Evolutionary conservation across 2,888 invertebrate genomes (phyloP), one percentile per base, ranked within the genome.

Genomic region (Heteropelma amictum): DNA sequence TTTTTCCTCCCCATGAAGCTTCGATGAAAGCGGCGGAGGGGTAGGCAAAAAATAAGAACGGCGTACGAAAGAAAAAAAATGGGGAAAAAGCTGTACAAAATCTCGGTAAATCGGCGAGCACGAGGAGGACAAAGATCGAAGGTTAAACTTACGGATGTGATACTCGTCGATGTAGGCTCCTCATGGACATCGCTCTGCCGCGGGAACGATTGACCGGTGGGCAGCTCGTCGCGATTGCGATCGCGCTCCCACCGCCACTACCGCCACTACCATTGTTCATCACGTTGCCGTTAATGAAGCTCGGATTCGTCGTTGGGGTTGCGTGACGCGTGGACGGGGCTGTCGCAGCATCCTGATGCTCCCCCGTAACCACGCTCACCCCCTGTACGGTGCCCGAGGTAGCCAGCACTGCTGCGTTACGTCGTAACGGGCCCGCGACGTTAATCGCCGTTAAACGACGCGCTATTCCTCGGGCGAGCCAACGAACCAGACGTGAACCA

Each of bases 401-500:
- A 80, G 83, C 82, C 85, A 81, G 82, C 80, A 79, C 84, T 86
- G 83, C 76, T 90, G 90, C 89, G 90, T 91, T 84, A 90, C 90
- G 87, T 89, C 91, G 84, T 90, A 91, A 87, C 67, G 91, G 92
- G 92, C 90, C 92, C 83, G 83, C 83, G 64, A 82, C 83, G 69
- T 91, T 89, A 91, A 90, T 88, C 91, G 91, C 69, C 90, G 85
- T 91, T 90, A 90, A 80, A 90, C 87, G 86, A 80, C 87, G 86
- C 77, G 85, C 86, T 80, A 88, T 82, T 83, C 86, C 84, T 76
- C 87, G 88, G 82, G 87, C 87, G 82, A 88, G 85, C 85, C 86
- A 86, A 91, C 84, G 91, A 91, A 87, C 92, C 91, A 89, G 91
- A 91, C 92, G 92, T 92, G 91, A 92, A 91, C 91, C 92, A 92